Conservation (phyloP, 1,140 invertebrate species). For the Calliphora vicina region DNA sequence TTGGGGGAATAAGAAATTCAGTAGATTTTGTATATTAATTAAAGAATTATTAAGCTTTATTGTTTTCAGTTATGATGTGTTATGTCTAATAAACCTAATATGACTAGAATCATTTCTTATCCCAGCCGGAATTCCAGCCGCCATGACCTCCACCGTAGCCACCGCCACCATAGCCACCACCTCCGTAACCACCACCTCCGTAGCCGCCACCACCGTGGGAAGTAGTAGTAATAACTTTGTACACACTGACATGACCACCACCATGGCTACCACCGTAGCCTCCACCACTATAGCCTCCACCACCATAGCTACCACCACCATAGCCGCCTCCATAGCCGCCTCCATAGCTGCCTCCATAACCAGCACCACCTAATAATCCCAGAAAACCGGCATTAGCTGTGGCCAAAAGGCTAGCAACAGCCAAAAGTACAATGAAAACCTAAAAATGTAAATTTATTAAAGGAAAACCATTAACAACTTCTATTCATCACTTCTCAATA, state of each 20-base stretch:
- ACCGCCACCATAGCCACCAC: too few relatives aligned
- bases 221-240: constrained; percentile 36
- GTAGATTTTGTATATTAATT: too few relatives aligned
- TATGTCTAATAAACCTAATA: neutral
- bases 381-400: constrained; percentile 50
- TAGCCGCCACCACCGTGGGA: neutral
- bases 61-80: too few relatives aligned
- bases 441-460: constrained; percentile 32
- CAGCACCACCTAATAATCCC: constrained; percentile 31
- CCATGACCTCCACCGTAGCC: constrained; percentile 24
- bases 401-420: constrained; percentile 49
- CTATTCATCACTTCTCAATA: too few relatives aligned
- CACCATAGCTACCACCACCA: constrained; percentile 18
- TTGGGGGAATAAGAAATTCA: too few relatives aligned
- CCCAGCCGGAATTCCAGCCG: neutral
- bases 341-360: neutral
- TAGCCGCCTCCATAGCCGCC: constrained; percentile 39
- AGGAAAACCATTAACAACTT: neutral
- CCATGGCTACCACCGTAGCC: constrained; percentile 31
- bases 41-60: too few relatives aligned
- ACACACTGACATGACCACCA: constrained; percentile 37
- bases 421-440: constrained; percentile 55
- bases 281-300: constrained; percentile 36
- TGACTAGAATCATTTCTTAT: neutral
- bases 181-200: too few relatives aligned